Evolutionary conservation across 2,888 invertebrate genomes (phyloP).

Genomic region (Sussaba pulchella): DNA sequence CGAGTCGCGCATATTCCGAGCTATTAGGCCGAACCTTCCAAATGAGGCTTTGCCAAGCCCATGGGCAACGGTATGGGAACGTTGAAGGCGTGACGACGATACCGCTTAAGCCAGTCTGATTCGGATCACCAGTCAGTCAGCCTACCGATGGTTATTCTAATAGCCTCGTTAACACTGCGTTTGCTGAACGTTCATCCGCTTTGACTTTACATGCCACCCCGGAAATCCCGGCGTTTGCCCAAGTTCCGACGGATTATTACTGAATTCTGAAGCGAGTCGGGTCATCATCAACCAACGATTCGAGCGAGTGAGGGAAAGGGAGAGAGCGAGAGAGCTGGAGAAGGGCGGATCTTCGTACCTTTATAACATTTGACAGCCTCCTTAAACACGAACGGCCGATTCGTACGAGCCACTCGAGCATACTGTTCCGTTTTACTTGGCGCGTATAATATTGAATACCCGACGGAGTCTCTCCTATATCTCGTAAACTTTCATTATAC

Average conservation of each 20-base stretch:
- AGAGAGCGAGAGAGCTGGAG: no score
- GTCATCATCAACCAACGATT: not conserved
- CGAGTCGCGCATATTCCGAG: conserved; percentile 6
- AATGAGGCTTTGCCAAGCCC: not conserved
- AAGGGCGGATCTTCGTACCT: conserved; percentile 36
- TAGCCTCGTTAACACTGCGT: conserved; percentile 40
- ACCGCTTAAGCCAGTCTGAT: not conserved
- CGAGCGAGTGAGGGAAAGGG: no score
- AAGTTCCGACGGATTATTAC: conserved; percentile 43
- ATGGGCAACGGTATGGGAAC: not conserved
- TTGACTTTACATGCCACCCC: not conserved
- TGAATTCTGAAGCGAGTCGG: not conserved
- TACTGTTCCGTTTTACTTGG: conserved; percentile 15
- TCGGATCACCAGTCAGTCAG: conserved; percentile 2
- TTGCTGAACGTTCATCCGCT: conserved; percentile 1
- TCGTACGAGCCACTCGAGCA: conserved; percentile 47
- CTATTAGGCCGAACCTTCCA: conserved; percentile 6
- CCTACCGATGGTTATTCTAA: conserved; percentile 15
- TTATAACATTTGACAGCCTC: conserved; percentile 56
- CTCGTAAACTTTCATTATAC: conserved; percentile 50
- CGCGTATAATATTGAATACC: conserved; percentile 52
- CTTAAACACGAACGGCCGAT: conserved; percentile 21
- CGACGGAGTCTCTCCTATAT: conserved; percentile 24
- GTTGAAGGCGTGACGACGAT: not conserved
- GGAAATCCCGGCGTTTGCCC: not conserved